Conservation (phyloP, 2,888 invertebrate genomes). For the Tryphoninae sp. region DNA sequence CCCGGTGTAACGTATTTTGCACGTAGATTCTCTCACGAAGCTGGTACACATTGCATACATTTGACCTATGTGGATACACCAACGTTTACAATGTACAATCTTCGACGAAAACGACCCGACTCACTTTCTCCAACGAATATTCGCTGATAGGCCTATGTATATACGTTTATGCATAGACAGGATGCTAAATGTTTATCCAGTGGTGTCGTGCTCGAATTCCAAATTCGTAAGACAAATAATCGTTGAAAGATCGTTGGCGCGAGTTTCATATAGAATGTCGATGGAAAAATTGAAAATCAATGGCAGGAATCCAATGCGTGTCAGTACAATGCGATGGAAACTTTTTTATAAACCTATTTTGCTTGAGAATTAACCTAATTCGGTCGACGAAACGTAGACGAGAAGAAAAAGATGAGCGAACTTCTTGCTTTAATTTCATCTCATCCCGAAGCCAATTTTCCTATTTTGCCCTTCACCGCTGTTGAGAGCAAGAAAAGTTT, state of each 20-base stretch:
- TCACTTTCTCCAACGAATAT: neutral
- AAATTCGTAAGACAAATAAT: slow-evolving; percentile 14
- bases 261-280: slow-evolving; percentile 7
- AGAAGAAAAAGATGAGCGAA: neutral
- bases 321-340: slow-evolving; percentile 9
- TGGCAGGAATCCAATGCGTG: neutral
- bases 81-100: neutral
- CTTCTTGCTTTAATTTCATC: slow-evolving; percentile 36
- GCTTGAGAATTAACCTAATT: slow-evolving; percentile 26
- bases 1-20: neutral
- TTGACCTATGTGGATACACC: neutral
- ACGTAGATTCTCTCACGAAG: neutral
- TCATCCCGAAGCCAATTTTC: slow-evolving; percentile 6
- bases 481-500: slow-evolving; percentile 9
- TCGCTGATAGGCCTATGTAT: neutral
- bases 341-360: neutral
- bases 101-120: neutral
- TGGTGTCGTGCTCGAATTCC: neutral
- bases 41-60: slow-evolving; percentile 10
- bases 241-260: neutral
- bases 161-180: neutral
- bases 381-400: neutral
- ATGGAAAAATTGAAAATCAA: neutral
- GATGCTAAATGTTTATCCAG: neutral
- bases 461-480: slow-evolving; percentile 13